Conservation (phyloP, 2,888 invertebrate species). For the Xestia sexstrigata region DNA sequence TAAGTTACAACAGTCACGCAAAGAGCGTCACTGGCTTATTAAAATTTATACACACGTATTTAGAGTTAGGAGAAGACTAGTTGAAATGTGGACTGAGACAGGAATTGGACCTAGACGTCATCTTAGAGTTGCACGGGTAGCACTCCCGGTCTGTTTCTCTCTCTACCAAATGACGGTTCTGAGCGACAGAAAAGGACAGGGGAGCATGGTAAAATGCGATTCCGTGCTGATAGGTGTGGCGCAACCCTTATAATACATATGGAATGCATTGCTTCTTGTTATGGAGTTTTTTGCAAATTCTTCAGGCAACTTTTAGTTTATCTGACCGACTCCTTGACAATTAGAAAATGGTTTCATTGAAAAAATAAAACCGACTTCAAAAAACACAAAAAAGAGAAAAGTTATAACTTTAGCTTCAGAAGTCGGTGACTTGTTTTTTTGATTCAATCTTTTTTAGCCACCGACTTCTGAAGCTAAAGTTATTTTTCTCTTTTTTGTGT, state of each 20-base stretch:
- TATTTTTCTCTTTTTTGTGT: too few relatives aligned
- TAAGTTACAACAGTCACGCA: slow-evolving; percentile 40
- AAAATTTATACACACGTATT: slow-evolving; percentile 18
- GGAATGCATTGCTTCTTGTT: not conserved
- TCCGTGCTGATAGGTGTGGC: not conserved
- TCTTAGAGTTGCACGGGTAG: not conserved
- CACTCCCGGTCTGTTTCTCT: not conserved
- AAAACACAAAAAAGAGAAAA: too few relatives aligned
- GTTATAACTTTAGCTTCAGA: too few relatives aligned
- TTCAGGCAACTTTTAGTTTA: too few relatives aligned
- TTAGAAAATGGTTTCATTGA: not conserved
- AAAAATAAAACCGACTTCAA: too few relatives aligned
- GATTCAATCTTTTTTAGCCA: too few relatives aligned
- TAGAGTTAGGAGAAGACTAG: not conserved
- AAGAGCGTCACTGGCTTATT: slow-evolving; percentile 10
- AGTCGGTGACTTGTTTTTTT: too few relatives aligned
- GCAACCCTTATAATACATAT: not conserved
- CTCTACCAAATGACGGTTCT: not conserved
- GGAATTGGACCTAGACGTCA: not conserved
- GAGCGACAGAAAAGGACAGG: not conserved
- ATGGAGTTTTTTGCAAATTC: too few relatives aligned
- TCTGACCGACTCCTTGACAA: not conserved
- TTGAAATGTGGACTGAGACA: not conserved
- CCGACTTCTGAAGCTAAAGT: too few relatives aligned
- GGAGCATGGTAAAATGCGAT: not conserved